Percentiles rank a stretch among this genome's conserved stretches.
Conservation (phyloP, 2,888 invertebrate genomes). For the Hoplodrina blanda region DNA sequence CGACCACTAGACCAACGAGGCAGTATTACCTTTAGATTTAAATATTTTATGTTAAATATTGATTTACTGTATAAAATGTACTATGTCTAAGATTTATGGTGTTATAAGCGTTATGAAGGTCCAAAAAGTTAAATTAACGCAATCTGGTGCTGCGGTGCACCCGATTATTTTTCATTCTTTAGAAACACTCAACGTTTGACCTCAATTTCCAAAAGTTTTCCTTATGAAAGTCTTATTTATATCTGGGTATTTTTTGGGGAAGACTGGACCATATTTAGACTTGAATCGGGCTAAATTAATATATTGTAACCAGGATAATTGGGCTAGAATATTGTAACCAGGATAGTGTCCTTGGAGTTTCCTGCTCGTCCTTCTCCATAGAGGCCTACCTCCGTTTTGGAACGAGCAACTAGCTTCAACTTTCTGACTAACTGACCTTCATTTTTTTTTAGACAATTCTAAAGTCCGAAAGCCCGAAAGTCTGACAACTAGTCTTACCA, state of each 20-base stretch:
- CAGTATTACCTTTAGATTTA: too few relatives aligned
- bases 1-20: too few relatives aligned
- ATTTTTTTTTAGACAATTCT: too few relatives aligned
- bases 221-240: conserved; percentile 17
- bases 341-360: too few relatives aligned
- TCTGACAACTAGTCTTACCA: too few relatives aligned
- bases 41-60: neutral
- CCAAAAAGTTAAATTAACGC: conserved; percentile 70
- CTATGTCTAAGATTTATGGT: conserved; percentile 59
- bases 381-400: too few relatives aligned
- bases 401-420: too few relatives aligned
- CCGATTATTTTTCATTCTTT: conserved; percentile 61
- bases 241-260: neutral
- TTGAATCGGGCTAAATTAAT: conserved; percentile 17
- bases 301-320: too few relatives aligned
- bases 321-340: too few relatives aligned
- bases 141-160: conserved; percentile 64
- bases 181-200: conserved; percentile 17
- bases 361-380: too few relatives aligned
- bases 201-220: conserved; percentile 30
- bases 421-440: too few relatives aligned
- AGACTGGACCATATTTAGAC: neutral
- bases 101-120: conserved; percentile 52
- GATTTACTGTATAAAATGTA: conserved; percentile 38
- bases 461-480: too few relatives aligned